phyloP scores from a whole-genome alignment of 2,113 vertebrate genomes.

The Solea solea region DNA sequence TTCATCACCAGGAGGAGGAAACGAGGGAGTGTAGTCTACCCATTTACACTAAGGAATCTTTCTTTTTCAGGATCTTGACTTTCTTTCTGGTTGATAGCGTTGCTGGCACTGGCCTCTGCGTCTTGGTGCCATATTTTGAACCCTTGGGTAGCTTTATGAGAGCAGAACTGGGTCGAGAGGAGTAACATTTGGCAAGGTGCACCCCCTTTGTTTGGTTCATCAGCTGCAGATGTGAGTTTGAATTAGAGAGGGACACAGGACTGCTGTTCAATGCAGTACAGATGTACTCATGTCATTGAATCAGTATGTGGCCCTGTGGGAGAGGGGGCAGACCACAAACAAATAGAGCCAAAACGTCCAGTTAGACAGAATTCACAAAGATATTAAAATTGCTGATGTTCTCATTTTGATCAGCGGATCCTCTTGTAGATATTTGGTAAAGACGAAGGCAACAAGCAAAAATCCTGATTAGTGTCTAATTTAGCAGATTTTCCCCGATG shows the following conservation, averaged over 20 bases:
- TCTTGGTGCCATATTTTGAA: constrained; percentile 41
- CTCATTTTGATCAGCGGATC: constrained; percentile 13
- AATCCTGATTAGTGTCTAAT: too few relatives aligned
- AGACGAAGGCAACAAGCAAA: too few relatives aligned
- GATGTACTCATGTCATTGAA: constrained; percentile 78
- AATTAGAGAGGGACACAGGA: constrained; percentile 60
- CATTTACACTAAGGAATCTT: constrained; percentile 15
- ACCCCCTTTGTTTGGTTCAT: constrained; percentile 72
- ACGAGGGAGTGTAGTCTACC: constrained; percentile 37
- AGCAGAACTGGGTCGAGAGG: constrained; percentile 40
- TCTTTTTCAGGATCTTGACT: constrained; percentile 20
- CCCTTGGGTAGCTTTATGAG: constrained; percentile 39
- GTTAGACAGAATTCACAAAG: constrained; percentile 13
- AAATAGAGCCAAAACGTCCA: constrained; percentile 54
- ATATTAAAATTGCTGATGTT: constrained; percentile 13
- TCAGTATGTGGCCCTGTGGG: constrained; percentile 72
- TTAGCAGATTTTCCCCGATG: too few relatives aligned
- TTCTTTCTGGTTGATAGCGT: constrained; percentile 35
- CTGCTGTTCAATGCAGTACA: constrained; percentile 73
- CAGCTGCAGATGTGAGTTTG: constrained; percentile 76
- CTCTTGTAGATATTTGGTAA: not conserved
- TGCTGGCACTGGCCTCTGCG: constrained; percentile 10
- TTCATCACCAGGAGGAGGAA: constrained; percentile 61
- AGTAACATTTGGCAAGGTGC: constrained; percentile 58
- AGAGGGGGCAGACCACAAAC: constrained; percentile 61